These are phyloP conservation scores for Labia minor DNA, from an alignment of 2,888 invertebrate species.

Conservation along the genomic window DNA sequence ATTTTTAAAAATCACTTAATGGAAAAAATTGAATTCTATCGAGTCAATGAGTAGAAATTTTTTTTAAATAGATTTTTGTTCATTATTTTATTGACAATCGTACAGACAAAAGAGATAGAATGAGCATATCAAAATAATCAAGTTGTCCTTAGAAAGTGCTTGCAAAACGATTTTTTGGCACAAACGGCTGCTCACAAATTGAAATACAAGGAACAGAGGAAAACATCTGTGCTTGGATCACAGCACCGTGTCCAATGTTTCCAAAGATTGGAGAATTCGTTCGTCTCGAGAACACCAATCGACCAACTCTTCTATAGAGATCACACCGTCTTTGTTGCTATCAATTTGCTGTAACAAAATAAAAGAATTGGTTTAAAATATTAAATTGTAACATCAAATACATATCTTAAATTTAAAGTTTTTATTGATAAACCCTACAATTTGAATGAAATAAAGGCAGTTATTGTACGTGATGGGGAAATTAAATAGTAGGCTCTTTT, in stretches of 20 bases:
- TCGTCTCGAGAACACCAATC: slow-evolving; percentile 68
- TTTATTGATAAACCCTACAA: too few species aligned
- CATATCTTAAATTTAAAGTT: neutral
- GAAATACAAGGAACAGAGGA: neutral
- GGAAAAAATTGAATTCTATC: too few species aligned
- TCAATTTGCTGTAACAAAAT: slow-evolving; percentile 55
- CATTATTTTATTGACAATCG: neutral
- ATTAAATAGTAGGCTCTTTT: too few species aligned
- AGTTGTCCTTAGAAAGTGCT: neutral
- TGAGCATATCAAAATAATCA: neutral
- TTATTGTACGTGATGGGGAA: too few species aligned
- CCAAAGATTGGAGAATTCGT: slow-evolving; percentile 54
- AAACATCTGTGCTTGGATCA: slow-evolving; percentile 38
- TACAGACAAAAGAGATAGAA: neutral
- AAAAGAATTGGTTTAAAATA: too few species aligned
- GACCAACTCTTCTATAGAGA: slow-evolving; percentile 68
- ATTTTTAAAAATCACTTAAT: too few species aligned
- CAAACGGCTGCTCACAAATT: neutral
- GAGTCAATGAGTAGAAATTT: too few species aligned
- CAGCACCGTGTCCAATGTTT: slow-evolving; percentile 64
- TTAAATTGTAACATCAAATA: neutral
- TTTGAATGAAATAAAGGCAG: too few species aligned
- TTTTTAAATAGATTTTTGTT: neutral
- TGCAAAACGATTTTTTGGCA: neutral
- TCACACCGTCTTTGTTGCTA: slow-evolving; percentile 66